phyloP scores from a whole-genome alignment of 2,113 vertebrate species.

The Octodon degus region DNA sequence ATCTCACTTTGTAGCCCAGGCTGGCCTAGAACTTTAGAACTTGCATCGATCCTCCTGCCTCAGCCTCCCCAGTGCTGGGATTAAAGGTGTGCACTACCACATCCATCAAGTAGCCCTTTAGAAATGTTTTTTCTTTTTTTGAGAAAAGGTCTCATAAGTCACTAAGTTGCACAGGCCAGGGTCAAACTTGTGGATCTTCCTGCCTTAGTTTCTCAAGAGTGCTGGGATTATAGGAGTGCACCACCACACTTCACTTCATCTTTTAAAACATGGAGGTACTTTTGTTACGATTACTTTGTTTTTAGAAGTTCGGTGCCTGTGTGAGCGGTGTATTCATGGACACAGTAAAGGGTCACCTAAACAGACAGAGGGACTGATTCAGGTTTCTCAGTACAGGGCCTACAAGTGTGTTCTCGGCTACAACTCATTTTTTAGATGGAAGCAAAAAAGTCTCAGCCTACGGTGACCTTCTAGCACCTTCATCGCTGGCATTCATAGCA shows the following conservation, averaged over 20 bases:
- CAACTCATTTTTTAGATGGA: background rate
- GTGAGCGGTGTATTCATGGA: background rate
- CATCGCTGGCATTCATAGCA: background rate
- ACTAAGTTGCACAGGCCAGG: no score
- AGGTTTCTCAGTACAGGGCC: background rate
- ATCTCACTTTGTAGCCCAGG: no score
- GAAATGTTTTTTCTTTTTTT: no score
- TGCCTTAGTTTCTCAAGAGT: no score
- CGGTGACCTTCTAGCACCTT: background rate
- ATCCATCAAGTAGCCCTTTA: no score
- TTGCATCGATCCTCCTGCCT: background rate
- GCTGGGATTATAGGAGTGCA: background rate
- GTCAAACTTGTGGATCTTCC: no score
- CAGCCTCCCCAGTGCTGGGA: background rate
- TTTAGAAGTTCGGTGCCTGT: background rate
- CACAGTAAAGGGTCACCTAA: background rate
- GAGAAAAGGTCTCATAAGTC: no score
- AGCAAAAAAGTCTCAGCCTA: background rate
- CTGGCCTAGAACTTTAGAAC: no score
- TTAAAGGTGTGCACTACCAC: no score
- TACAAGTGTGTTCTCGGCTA: background rate
- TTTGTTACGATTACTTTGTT: constrained; percentile 16
- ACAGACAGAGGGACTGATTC: background rate
- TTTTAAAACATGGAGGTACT: constrained; percentile 48
- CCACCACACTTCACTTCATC: background rate